These are phyloP conservation scores for Kryptopterus vitreolus DNA, from an alignment of 2,797 vertebrate genomes.

Conservation along the genomic window DNA sequence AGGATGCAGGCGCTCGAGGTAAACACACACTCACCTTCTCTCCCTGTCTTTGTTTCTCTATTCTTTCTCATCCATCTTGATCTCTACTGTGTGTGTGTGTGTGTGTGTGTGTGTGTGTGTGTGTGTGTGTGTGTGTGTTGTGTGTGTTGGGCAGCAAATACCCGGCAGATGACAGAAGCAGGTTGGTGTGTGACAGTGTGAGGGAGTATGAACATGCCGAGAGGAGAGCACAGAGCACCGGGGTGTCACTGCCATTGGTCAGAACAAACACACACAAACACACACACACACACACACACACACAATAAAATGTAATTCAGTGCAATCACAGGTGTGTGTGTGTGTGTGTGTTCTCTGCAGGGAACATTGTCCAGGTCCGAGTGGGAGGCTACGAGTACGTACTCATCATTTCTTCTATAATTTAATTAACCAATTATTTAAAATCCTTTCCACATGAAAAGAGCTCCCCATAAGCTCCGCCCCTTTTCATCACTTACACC, in stretches of 20 bases:
- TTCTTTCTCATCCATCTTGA: not conserved
- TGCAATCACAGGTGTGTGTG: not conserved
- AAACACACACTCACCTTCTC: conserved; percentile 24
- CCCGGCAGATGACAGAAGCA: conserved; percentile 69
- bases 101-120: conserved; percentile 25
- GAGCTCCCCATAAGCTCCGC: too few relatives aligned
- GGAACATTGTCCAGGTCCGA: conserved; percentile 93
- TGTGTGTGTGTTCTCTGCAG: conserved; percentile 63
- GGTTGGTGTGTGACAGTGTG: conserved; percentile 68
- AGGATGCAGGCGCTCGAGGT: conserved; percentile 93
- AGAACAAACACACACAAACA: conserved; percentile 49
- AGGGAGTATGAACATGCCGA: conserved; percentile 80
- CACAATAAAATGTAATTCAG: not conserved
- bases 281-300: not conserved
- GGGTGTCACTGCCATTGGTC: conserved; percentile 76
- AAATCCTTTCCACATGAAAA: too few relatives aligned
- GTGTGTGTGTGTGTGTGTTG: conserved; percentile 3
- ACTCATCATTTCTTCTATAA: not conserved
- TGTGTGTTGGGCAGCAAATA: conserved; percentile 70
- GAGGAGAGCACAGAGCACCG: conserved; percentile 67
- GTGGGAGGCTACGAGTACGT: conserved; percentile 97
- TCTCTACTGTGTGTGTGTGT: not conserved
- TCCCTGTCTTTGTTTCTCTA: conserved; percentile 2
- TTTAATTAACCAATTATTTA: not conserved
- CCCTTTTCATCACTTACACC: too few relatives aligned